These are phyloP conservation scores for Isurus oxyrinchus DNA, from an alignment of 2,113 vertebrate genomes.

Conservation along the genomic window DNA sequence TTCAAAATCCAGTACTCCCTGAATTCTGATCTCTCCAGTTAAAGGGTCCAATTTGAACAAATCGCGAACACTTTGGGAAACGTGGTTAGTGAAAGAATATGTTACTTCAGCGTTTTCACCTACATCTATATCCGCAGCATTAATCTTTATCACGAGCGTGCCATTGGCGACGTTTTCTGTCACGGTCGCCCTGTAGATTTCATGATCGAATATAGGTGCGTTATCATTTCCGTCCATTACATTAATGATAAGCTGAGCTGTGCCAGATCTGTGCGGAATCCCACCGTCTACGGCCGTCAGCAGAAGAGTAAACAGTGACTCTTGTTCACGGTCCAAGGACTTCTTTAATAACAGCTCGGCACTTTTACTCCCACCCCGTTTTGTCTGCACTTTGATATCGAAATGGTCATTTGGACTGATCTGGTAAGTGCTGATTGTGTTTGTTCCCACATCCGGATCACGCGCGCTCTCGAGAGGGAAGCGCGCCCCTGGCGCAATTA, in stretches of 20 bases:
- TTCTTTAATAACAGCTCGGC: background rate
- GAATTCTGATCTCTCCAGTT: background rate
- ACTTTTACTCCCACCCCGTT: background rate
- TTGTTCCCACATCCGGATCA: background rate
- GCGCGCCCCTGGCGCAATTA: background rate
- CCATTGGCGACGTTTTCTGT: slow-evolving; percentile 56
- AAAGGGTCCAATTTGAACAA: slow-evolving; percentile 43
- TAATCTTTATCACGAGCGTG: slow-evolving; percentile 39
- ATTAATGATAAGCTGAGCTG: background rate
- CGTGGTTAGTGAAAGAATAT: background rate
- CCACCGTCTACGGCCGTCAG: background rate
- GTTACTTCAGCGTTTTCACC: background rate
- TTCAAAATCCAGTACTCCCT: background rate
- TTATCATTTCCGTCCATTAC: slow-evolving; percentile 58
- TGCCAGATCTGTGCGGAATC: background rate
- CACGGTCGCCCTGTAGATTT: slow-evolving; percentile 44
- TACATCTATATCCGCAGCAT: slow-evolving; percentile 43
- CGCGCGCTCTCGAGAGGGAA: background rate
- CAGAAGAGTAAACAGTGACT: background rate
- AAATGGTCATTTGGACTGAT: background rate
- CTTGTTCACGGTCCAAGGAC: background rate
- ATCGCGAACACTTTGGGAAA: slow-evolving; percentile 47
- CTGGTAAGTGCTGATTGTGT: background rate
- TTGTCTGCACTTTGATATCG: background rate
- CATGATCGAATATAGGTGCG: slow-evolving; percentile 52